Evolutionary conservation across 2,797 vertebrate genomes (phyloP).

Genomic region (Enteromius thamalakanensis): DNA sequence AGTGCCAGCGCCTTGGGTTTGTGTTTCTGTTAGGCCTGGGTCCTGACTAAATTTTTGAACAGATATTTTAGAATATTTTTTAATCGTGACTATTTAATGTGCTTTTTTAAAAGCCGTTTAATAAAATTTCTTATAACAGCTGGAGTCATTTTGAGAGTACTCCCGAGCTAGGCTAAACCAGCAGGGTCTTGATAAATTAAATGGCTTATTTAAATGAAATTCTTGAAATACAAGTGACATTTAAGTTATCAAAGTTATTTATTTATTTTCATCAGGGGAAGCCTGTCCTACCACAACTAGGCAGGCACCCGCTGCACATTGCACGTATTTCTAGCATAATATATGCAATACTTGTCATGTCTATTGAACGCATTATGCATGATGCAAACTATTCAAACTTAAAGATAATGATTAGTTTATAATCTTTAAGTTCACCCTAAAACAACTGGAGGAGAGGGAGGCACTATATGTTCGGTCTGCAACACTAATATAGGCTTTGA

Average conservation of each 20-base stretch:
- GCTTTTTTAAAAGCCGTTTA: background rate
- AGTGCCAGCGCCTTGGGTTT: constrained; percentile 13
- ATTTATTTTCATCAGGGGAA: background rate
- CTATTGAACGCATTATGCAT: background rate
- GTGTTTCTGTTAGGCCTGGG: background rate
- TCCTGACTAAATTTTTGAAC: background rate
- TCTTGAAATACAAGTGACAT: constrained; percentile 1
- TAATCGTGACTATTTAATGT: background rate
- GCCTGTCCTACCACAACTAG: background rate
- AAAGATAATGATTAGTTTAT: constrained; percentile 4
- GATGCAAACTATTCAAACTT: background rate
- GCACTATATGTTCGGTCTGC: background rate
- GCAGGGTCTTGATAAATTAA: constrained; percentile 7
- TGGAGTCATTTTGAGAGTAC: background rate
- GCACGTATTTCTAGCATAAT: background rate
- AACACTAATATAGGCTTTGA: background rate
- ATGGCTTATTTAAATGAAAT: background rate
- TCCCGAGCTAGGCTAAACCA: constrained; percentile 7
- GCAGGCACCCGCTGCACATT: background rate
- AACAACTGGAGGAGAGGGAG: background rate
- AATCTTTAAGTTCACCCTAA: background rate
- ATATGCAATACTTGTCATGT: background rate
- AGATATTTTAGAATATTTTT: background rate
- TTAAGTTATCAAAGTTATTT: background rate
- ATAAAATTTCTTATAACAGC: background rate